Evolutionary conservation across 2,113 vertebrate species (phyloP), one percentile per base, ranked within the genome.

Genomic region (Probosciger aterrimus): DNA sequence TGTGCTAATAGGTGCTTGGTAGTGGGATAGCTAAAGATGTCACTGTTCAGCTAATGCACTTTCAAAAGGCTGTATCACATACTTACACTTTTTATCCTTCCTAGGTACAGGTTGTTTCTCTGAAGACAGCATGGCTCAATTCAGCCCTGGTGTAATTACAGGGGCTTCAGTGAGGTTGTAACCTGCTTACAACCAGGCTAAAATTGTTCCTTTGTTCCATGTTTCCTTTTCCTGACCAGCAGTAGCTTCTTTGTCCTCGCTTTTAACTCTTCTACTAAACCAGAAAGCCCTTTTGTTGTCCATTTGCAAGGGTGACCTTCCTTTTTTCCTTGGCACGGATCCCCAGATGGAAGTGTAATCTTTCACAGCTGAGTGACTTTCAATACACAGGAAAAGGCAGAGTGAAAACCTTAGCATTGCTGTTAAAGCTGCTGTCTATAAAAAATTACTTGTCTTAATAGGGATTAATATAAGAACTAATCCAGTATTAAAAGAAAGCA

Each of bases 371-470:
- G 81, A 95, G 50, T 85, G 74, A 67, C 63, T 95, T 87, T 76
- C 78, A 95, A 76, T 87, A 65, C n/a, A 33, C 44, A 37, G 37
- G 57, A 64, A 70, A 74, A 88, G 81, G 30, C 65, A 57, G 69
- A 82, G 12, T 31, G 22, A 84, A 93, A 95, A 94, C 47, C 20
- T 46, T 65, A 44, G 30, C 68, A 39, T 60, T 39, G 62, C 81
- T 76, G 76, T 87, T 93, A 90, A 84, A 91, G 57, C 65, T 78
- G 57, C 62, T 89, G 35, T 82, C 70, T 87, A 20, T 76, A 95
- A 93, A 95, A 91, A 93, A 92, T 95, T 76, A 96, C 52, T 75
- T 79, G 57, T 65, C 83, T 89, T 96, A 92, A 87, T 68, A 79
- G 65, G 65, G 30, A 85, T 95, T 95, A 93, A 92, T 89, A 60